These are phyloP conservation scores for Mobula birostris DNA, from an alignment of 2,113 vertebrate genomes.

Conservation along the genomic window DNA sequence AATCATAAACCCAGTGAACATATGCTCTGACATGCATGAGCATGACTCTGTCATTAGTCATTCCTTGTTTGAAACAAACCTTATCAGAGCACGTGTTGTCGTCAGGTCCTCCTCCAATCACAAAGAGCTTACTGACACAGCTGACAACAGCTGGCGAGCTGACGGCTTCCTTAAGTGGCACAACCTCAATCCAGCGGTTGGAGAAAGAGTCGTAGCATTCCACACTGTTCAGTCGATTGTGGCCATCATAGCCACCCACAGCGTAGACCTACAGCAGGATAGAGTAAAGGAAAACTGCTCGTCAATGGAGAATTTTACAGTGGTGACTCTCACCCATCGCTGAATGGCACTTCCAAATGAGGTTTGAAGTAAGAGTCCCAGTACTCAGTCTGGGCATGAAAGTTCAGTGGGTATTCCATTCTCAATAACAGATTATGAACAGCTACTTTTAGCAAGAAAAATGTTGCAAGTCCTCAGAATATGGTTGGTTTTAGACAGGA, in stretches of 20 bases:
- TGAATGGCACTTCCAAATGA: neutral
- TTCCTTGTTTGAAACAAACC: constrained; percentile 53
- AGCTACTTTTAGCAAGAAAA: too few species aligned
- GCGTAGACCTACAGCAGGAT: constrained; percentile 73
- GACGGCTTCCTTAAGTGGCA: constrained; percentile 89
- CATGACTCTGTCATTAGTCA: neutral
- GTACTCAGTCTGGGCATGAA: too few species aligned
- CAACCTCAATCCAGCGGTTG: constrained; percentile 94
- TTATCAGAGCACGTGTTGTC: constrained; percentile 97
- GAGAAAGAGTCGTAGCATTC: constrained; percentile 96
- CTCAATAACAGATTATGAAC: too few species aligned
- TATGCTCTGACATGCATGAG: neutral
- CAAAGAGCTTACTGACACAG: constrained; percentile 84
- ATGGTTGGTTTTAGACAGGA: too few species aligned
- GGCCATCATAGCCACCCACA: constrained; percentile 91
- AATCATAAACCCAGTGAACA: neutral
- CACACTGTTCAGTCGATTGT: constrained; percentile 86
- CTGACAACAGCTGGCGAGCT: constrained; percentile 89
- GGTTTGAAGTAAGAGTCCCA: neutral
- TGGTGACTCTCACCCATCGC: neutral
- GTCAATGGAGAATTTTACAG: neutral
- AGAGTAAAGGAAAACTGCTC: constrained; percentile 35
- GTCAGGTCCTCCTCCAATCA: constrained; percentile 89
- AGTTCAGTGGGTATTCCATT: too few species aligned
- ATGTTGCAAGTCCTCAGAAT: too few species aligned